Conservation (phyloP, 2,113 vertebrate genomes). For the Emberiza fucata region DNA sequence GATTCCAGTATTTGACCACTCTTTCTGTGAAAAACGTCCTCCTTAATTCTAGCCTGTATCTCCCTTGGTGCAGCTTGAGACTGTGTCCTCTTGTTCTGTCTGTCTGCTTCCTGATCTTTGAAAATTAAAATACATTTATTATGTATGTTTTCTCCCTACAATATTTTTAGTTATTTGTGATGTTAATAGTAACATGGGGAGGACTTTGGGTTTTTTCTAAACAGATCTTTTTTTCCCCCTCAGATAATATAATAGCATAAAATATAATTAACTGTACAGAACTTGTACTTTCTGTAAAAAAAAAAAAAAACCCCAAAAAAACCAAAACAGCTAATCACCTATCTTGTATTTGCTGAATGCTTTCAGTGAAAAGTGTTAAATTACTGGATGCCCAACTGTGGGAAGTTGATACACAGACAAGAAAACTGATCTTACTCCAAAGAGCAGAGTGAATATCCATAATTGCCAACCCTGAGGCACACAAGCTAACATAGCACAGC, state of each 20-base stretch:
- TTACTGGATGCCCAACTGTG: conserved; percentile 29
- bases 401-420: conserved; percentile 42
- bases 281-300: not conserved
- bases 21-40: too few relatives aligned
- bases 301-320: not conserved
- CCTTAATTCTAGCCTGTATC: too few relatives aligned
- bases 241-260: not conserved
- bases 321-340: not conserved
- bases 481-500: conserved; percentile 17
- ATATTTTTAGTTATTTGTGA: not conserved
- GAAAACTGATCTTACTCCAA: conserved; percentile 37
- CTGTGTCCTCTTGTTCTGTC: too few relatives aligned
- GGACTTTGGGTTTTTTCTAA: rapidly evolving
- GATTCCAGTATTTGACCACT: too few relatives aligned
- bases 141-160: not conserved
- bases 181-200: not conserved
- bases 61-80: too few relatives aligned
- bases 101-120: not conserved
- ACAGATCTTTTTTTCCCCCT: not conserved
- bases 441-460: conserved; percentile 9
- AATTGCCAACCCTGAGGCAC: conserved; percentile 24
- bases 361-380: conserved; percentile 55
- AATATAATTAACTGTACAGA: not conserved
- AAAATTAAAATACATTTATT: not conserved
- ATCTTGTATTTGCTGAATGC: conserved; percentile 27